phyloP scores from a whole-genome alignment of 1,140 invertebrate species.

The Diploscapter pachys region DNA sequence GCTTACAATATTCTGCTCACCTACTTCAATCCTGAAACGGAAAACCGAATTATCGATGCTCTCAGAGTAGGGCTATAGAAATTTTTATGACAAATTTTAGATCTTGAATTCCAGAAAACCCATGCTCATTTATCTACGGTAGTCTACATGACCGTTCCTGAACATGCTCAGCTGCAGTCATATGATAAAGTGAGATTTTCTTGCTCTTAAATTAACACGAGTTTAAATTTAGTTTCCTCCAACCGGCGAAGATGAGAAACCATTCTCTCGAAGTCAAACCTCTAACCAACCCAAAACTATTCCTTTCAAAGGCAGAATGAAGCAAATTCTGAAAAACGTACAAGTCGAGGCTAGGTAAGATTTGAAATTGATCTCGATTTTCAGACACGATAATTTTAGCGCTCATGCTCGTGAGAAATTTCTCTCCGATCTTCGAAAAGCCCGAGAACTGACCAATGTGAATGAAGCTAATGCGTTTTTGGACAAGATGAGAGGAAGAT shows the following conservation, averaged over 20 bases:
- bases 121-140: constrained; percentile 50
- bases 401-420: constrained; percentile 98
- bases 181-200: constrained; percentile 12
- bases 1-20: constrained; percentile 91
- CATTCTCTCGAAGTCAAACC: constrained; percentile 1
- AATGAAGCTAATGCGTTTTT: constrained; percentile 80
- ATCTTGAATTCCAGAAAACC: constrained; percentile 44
- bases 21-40: constrained; percentile 47
- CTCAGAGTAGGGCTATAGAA: constrained; percentile 41
- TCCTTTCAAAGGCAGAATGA: constrained; percentile 39
- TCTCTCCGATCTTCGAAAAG: constrained; percentile 84
- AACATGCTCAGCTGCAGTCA: background rate
- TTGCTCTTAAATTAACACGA: too few relatives aligned
- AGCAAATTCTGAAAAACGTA: constrained; percentile 74
- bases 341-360: constrained; percentile 67
- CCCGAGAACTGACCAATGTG: constrained; percentile 79
- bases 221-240: too few relatives aligned
- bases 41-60: constrained; percentile 53
- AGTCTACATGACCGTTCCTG: constrained; percentile 36
- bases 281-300: constrained; percentile 9
- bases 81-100: background rate
- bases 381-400: constrained; percentile 58
- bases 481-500: constrained; percentile 81
- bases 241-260: too few relatives aligned
- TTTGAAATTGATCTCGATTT: background rate